Percentiles rank a stretch among this genome's conserved stretches.
Conservation (phyloP, 2,888 invertebrate species). For the Smittia sp. region DNA sequence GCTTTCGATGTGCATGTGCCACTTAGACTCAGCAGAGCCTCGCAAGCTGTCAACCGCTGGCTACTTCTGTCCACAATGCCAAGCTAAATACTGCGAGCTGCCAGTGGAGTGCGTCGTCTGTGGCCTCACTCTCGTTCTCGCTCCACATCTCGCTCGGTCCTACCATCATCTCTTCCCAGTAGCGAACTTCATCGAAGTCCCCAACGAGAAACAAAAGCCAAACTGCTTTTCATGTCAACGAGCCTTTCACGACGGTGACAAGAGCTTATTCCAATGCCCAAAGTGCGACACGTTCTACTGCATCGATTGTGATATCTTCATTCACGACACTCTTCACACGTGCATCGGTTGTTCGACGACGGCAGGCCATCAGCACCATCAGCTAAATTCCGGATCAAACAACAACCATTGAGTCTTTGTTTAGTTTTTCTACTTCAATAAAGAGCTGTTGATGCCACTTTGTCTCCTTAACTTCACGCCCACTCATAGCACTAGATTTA, state of each 20-base stretch:
- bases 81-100: slow-evolving; percentile 95
- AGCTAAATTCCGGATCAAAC: too few relatives aligned
- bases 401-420: too few relatives aligned
- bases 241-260: slow-evolving; percentile 43
- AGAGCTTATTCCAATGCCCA: slow-evolving; percentile 69
- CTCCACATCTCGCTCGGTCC: slow-evolving; percentile 95
- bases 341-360: slow-evolving; percentile 94
- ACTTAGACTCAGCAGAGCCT: slow-evolving; percentile 70
- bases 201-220: slow-evolving; percentile 59
- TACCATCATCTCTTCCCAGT: slow-evolving; percentile 97
- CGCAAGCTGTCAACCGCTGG: slow-evolving; percentile 72
- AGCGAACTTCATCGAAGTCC: slow-evolving; percentile 74
- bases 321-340: slow-evolving; percentile 90
- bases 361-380: too few relatives aligned
- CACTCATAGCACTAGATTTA: too few relatives aligned
- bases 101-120: slow-evolving; percentile 97
- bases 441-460: too few relatives aligned
- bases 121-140: slow-evolving; percentile 92
- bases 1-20: slow-evolving; percentile 91
- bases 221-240: slow-evolving; percentile 76
- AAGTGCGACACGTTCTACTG: slow-evolving; percentile 81
- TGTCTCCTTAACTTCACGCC: too few relatives aligned
- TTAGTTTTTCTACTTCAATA: too few relatives aligned
- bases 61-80: slow-evolving; percentile 92
- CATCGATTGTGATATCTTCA: slow-evolving; percentile 91